These are phyloP conservation scores for Centropyge bicolor DNA, from an alignment of 2,797 vertebrate genomes.

Conservation along the genomic window DNA sequence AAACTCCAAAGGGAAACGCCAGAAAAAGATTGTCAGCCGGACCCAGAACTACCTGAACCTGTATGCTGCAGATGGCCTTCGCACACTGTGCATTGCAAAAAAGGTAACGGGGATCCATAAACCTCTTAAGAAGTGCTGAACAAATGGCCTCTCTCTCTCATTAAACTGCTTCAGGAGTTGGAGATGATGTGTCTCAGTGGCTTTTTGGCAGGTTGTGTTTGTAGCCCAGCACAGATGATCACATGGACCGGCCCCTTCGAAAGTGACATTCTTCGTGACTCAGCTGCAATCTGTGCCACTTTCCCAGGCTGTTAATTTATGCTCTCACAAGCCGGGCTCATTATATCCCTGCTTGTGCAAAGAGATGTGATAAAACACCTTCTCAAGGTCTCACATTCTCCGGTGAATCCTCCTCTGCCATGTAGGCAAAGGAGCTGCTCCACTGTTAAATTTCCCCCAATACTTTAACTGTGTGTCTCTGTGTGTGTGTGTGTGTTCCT, in stretches of 20 bases:
- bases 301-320: conserved; percentile 78
- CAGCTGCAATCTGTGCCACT: conserved; percentile 76
- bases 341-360: conserved; percentile 58
- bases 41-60: conserved; percentile 96
- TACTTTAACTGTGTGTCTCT: conserved; percentile 1
- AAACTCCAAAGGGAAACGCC: conserved; percentile 89
- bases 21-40: conserved; percentile 92
- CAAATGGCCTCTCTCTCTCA: conserved; percentile 7
- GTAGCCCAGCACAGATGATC: conserved; percentile 67
- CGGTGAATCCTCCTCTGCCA: conserved; percentile 37
- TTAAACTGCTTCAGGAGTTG: conserved; percentile 19
- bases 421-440: conserved; percentile 27
- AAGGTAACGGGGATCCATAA: conserved; percentile 85
- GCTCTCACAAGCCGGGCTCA: conserved; percentile 63
- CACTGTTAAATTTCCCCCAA: conserved; percentile 2
- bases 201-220: conserved; percentile 43
- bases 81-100: conserved; percentile 98
- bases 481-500: conserved; percentile 25
- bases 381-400: conserved; percentile 65
- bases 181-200: conserved; percentile 36
- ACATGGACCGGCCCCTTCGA: conserved; percentile 51
- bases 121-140: conserved; percentile 12
- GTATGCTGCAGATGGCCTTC: conserved; percentile 93
- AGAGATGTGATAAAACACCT: conserved; percentile 64
- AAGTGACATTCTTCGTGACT: conserved; percentile 75